A percentile compares a stretch with the other conserved stretches of the same genome.
phyloP scores from a whole-genome alignment of 2,888 invertebrate species.

The Endotricha flammealis region DNA sequence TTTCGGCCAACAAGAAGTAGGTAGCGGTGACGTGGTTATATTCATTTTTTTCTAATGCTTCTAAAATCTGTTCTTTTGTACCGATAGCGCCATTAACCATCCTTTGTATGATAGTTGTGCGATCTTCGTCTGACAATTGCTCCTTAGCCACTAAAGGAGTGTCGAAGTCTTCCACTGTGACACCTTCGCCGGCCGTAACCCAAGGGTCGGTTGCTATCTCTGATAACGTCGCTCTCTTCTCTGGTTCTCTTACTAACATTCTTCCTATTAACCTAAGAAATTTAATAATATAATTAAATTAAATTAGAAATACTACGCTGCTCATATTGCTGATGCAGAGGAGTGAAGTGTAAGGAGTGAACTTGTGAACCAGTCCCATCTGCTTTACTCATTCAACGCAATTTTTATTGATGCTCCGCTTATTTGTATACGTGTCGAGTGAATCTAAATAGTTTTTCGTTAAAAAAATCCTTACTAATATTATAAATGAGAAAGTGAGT shows the following conservation, averaged over 20 bases:
- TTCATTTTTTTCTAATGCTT: constrained; percentile 96
- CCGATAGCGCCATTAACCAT: constrained; percentile 98
- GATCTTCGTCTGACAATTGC: constrained; percentile 94
- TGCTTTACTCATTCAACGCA: no score
- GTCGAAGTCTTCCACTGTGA: constrained; percentile 77
- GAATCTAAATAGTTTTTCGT: no score
- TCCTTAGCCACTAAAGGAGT: constrained; percentile 92
- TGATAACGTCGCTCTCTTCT: constrained; percentile 90
- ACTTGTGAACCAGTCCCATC: no score
- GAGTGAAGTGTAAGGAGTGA: no score
- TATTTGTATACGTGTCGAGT: no score
- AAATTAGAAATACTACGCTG: no score
- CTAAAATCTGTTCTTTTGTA: constrained; percentile 94
- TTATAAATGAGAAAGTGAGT: no score
- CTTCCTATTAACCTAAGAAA: constrained; percentile 86
- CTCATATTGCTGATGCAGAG: no score
- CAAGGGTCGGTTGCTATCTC: constrained; percentile 93
- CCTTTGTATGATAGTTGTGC: constrained; percentile 93
- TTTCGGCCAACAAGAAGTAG: constrained; percentile 96
- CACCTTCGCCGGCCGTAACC: constrained; percentile 80
- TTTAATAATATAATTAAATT: constrained; percentile 8
- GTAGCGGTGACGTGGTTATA: constrained; percentile 99
- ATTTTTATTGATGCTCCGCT: no score
- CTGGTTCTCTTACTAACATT: constrained; percentile 97
- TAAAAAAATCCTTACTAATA: no score